Evolutionary conservation across 2,113 vertebrate genomes (phyloP).

Genomic region (Daboia siamensis): DNA sequence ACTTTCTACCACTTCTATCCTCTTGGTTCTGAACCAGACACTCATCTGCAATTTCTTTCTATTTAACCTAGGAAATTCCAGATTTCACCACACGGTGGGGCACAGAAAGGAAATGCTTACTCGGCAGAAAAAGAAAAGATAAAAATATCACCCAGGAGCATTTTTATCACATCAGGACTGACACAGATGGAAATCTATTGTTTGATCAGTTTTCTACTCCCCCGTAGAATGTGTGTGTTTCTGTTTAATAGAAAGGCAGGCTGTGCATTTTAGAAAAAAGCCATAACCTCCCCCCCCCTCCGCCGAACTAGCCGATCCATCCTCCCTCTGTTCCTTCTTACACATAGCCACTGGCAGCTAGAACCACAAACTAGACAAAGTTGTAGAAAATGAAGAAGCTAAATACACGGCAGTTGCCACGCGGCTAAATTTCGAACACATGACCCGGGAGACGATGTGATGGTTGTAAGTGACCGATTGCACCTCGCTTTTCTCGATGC

Average conservation of each 20-base stretch:
- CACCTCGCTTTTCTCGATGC: not conserved
- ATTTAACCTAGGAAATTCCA: not conserved
- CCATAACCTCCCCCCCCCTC: not conserved
- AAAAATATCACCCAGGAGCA: not conserved
- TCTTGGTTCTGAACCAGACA: not conserved
- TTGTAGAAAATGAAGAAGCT: not conserved
- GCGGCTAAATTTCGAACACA: too few relatives aligned
- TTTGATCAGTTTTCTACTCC: not conserved
- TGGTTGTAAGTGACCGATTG: not conserved
- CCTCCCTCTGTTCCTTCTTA: too few relatives aligned
- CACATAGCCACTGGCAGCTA: not conserved
- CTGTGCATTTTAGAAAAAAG: not conserved
- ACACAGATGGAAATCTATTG: not conserved
- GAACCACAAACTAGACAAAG: not conserved
- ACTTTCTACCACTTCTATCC: not conserved
- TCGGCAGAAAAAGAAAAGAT: not conserved
- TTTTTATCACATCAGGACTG: not conserved
- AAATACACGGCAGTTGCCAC: not conserved
- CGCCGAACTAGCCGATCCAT: not conserved
- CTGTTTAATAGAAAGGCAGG: not conserved
- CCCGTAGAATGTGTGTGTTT: not conserved
- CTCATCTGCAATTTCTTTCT: not conserved
- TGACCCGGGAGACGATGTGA: not conserved
- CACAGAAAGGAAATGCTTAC: not conserved
- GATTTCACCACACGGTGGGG: slow-evolving; percentile 6